Evolutionary conservation across 1,140 invertebrate species (phyloP).

Genomic region (Drosophila athabasca): DNA sequence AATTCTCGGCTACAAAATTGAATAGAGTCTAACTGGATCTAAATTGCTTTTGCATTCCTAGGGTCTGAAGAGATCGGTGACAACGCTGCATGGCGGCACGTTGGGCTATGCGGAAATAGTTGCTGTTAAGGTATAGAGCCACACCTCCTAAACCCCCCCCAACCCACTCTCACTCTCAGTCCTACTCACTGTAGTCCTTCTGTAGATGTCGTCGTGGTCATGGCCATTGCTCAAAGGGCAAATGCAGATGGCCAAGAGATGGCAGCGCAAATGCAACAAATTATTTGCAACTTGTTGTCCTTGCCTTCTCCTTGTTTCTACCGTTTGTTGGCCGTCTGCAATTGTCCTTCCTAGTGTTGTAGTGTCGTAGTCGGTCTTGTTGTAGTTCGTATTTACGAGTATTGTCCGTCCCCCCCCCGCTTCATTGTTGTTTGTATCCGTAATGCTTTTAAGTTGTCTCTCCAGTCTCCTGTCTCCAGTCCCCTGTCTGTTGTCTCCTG

Average conservation of each 20-base stretch:
- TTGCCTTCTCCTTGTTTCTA: slow-evolving; percentile 21
- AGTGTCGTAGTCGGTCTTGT: slow-evolving; percentile 16
- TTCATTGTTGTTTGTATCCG: slow-evolving; percentile 69
- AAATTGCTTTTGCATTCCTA: slow-evolving; percentile 79
- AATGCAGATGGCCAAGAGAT: slow-evolving; percentile 60
- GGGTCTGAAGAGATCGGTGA: slow-evolving; percentile 96
- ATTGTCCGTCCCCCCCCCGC: slow-evolving; percentile 38
- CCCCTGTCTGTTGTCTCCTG: slow-evolving; percentile 18
- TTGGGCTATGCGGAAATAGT: slow-evolving; percentile 96
- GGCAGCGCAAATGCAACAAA: slow-evolving; percentile 51
- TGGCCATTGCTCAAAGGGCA: slow-evolving; percentile 62
- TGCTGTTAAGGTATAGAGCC: slow-evolving; percentile 92
- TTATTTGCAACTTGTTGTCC: slow-evolving; percentile 76
- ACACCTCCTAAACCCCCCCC: slow-evolving; percentile 46
- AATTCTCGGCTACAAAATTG: slow-evolving; percentile 56
- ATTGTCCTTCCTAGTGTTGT: slow-evolving; percentile 42
- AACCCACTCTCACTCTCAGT: neutral
- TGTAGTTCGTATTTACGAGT: slow-evolving; percentile 55
- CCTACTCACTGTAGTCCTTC: neutral
- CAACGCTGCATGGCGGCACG: slow-evolving; percentile 92
- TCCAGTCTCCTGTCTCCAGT: neutral
- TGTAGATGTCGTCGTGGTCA: slow-evolving; percentile 36
- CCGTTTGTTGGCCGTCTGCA: slow-evolving; percentile 20
- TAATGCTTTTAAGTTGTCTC: slow-evolving; percentile 77
- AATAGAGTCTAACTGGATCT: slow-evolving; percentile 41